Base-by-base conservation (phyloP, 2,888 invertebrate genomes). In the Nomada ferruginata region DNA sequence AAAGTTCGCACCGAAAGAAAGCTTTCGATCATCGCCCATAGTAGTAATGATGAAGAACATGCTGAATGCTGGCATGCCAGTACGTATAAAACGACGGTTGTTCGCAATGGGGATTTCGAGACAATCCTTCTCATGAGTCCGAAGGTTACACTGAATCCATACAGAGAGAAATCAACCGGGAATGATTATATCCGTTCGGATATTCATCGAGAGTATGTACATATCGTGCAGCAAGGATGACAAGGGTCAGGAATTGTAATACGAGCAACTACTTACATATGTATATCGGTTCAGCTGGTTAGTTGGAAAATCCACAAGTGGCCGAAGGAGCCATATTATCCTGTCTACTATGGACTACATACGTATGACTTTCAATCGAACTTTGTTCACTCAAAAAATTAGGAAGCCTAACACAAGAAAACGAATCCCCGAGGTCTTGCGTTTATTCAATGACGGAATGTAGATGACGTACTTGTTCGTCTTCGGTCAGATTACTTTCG, bases 221-320 rank as follows among this genome's bases (percentile, higher is more conserved):
- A 69, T 42, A 26, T 66, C 55, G 72, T 3, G 11, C 42, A 61
- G 29, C n/a, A 72, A 69, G 50, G 47, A 53, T 7, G 52, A 44
- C n/a, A 59, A 74, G 71, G 42, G 26, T 53, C 26, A 75, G 50
- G 42, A 61, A 82, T 36, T 69, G 23, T 61, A 42, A 60, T 53
- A 53, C 63, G 47, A 64, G 15, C 52, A 15, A 74, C 15, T 26
- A 36, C 50, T 10, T 13, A 18, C 13, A 50, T 15, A 18, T 50
- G 52, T n/a, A 47, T 44, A 11, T 50, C 57, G 64, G 65, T 73
- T 82, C 79, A 80, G 79, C 71, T 79, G 86, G 84, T 80, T 85
- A 84, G 85, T 80, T 79, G 81, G 79, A 85, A 87, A 89, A 86
- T 84, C 87, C 75, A 89, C 89, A 88, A 89, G 86, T 89, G 88